Conservation (phyloP, 2,888 invertebrate species). For the Tromatobia lineatoria region DNA sequence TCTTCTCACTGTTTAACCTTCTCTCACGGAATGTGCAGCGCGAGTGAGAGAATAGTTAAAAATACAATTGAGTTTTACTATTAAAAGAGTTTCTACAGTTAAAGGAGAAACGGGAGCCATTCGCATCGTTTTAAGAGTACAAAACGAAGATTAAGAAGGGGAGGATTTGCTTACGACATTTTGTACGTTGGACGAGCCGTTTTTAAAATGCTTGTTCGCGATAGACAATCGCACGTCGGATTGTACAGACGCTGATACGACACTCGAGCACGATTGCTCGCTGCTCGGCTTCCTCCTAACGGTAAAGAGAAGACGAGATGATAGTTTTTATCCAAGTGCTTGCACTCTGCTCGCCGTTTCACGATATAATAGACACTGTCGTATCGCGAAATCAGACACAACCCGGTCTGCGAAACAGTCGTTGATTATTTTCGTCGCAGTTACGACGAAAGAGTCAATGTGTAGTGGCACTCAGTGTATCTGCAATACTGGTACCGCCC, state of each 20-base stretch:
- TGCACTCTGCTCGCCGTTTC: conserved; percentile 35
- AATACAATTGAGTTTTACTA: not conserved
- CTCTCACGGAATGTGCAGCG: not conserved
- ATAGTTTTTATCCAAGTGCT: conserved; percentile 43
- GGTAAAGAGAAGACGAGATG: not conserved
- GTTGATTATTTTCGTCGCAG: conserved; percentile 39
- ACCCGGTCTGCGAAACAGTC: conserved; percentile 46
- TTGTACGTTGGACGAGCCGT: conserved; percentile 36
- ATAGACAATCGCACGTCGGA: conserved; percentile 25
- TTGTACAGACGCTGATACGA: conserved; percentile 39
- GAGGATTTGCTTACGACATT: conserved; percentile 38
- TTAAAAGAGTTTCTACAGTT: conserved; percentile 11
- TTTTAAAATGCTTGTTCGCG: conserved; percentile 31
- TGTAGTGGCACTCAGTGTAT: conserved; percentile 80
- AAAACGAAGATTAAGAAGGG: conserved; percentile 20
- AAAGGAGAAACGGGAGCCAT: conserved; percentile 17
- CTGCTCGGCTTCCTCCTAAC: conserved; percentile 3
- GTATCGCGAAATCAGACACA: conserved; percentile 34
- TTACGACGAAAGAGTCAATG: conserved; percentile 76
- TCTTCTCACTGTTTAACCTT: not conserved
- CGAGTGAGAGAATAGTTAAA: not conserved
- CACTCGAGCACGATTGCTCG: conserved; percentile 16
- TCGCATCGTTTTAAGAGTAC: conserved; percentile 24
- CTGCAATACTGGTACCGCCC: conserved; percentile 80
- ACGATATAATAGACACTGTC: not conserved